Conservation (phyloP, 2,113 vertebrate genomes). For the Charina bottae region DNA sequence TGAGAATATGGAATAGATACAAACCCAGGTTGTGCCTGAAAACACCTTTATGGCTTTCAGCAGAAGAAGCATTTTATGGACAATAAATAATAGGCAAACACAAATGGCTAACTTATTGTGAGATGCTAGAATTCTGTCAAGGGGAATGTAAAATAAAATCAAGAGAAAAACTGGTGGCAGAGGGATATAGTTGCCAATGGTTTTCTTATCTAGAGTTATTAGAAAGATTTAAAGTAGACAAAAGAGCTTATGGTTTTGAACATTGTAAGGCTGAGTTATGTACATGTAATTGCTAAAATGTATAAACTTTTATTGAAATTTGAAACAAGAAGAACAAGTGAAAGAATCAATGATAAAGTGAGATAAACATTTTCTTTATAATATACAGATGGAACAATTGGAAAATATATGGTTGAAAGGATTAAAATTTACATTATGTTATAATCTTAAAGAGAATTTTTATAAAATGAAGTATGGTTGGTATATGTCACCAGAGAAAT, state of each 20-base stretch:
- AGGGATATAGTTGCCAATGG: background rate
- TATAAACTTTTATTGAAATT: background rate
- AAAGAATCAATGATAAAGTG: background rate
- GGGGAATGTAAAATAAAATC: background rate
- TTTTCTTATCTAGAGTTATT: background rate
- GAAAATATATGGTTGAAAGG: background rate
- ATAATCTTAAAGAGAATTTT: background rate
- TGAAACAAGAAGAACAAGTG: background rate
- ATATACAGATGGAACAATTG: background rate
- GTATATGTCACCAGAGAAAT: background rate
- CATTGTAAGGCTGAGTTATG: background rate
- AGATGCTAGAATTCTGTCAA: background rate
- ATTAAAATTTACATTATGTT: background rate
- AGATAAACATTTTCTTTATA: background rate
- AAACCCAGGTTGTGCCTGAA: background rate
- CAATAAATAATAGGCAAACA: background rate
- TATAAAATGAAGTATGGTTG: background rate
- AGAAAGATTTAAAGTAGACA: background rate
- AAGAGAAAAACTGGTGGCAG: background rate
- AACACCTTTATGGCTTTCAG: background rate
- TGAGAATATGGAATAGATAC: background rate
- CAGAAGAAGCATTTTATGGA: background rate
- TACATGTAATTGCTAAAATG: background rate
- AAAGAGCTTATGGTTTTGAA: background rate
- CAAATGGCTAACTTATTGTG: background rate